A percentile compares a stretch with the other conserved stretches of the same genome.
Evolutionary conservation across 1,140 invertebrate genomes (phyloP).

Genomic region (Bombus pascuorum): DNA sequence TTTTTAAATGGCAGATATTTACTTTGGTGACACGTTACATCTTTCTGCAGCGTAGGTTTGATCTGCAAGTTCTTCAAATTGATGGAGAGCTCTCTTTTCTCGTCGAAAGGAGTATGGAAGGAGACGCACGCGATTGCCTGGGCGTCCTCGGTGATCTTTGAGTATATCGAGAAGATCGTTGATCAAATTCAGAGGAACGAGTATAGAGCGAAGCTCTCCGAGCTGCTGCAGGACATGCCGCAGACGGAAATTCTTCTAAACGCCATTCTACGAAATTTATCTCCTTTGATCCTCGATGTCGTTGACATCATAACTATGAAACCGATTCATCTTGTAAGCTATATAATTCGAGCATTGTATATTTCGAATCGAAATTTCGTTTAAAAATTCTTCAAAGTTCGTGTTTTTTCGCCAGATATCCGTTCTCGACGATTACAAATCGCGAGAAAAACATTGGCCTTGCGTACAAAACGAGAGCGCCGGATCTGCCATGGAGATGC

Average conservation of each 20-base stretch:
- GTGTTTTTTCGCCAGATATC: slow-evolving; percentile 59
- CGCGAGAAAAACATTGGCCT: slow-evolving; percentile 72
- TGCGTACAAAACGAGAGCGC: slow-evolving; percentile 72
- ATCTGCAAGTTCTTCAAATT: slow-evolving; percentile 75
- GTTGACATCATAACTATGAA: slow-evolving; percentile 71
- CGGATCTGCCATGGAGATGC: slow-evolving; percentile 68
- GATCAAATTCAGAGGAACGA: slow-evolving; percentile 71
- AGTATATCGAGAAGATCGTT: slow-evolving; percentile 71
- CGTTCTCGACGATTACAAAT: slow-evolving; percentile 70
- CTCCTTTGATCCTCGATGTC: slow-evolving; percentile 68
- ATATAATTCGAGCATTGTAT: too few relatives aligned
- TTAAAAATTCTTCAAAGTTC: neutral
- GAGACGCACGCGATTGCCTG: slow-evolving; percentile 70
- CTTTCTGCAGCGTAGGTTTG: slow-evolving; percentile 77
- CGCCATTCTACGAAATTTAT: slow-evolving; percentile 69
- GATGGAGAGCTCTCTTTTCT: slow-evolving; percentile 74
- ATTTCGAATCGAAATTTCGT: too few relatives aligned
- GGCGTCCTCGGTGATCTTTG: slow-evolving; percentile 67
- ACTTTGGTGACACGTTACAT: slow-evolving; percentile 54
- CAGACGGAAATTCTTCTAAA: slow-evolving; percentile 70
- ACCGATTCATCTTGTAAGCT: slow-evolving; percentile 70
- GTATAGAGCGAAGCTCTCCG: slow-evolving; percentile 50
- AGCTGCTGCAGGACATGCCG: slow-evolving; percentile 69
- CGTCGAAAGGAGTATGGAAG: slow-evolving; percentile 62
- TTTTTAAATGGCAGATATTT: neutral